Percentiles rank a stretch among this genome's conserved stretches.
Evolutionary conservation across 2,888 invertebrate species (phyloP).

Genomic region (Encarsia formosa): DNA sequence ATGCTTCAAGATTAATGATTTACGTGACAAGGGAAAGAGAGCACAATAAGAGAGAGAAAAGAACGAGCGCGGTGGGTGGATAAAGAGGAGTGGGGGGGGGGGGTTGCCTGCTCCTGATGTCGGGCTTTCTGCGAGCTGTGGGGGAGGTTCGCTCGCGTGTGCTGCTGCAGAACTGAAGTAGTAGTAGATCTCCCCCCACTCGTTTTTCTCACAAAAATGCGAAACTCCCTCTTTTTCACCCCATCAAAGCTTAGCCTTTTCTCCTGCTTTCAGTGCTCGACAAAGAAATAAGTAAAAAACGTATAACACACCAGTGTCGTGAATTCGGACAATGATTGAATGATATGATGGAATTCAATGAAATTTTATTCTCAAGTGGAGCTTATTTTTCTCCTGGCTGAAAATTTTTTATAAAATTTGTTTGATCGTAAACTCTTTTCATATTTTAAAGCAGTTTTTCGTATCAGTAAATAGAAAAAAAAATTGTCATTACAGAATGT

Average conservation of each 20-base stretch:
- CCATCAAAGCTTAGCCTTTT: conserved; percentile 15
- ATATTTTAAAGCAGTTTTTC: no score
- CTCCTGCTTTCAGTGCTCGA: conserved; percentile 14
- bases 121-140: conserved; percentile 26
- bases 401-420: no score
- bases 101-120: conserved; percentile 30
- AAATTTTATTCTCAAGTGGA: no score
- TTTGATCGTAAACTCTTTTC: no score
- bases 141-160: conserved; percentile 30
- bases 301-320: conserved; percentile 24
- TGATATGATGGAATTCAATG: conserved; percentile 12
- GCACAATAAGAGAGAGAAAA: conserved; percentile 33
- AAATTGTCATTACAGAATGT: no score
- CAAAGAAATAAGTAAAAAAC: conserved; percentile 27
- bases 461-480: no score
- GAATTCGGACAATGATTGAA: conserved; percentile 26
- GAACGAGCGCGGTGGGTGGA: conserved; percentile 8
- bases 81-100: conserved; percentile 26
- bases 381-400: no score
- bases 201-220: conserved; percentile 39
- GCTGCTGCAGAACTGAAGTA: conserved; percentile 6
- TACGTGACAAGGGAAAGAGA: conserved; percentile 46
- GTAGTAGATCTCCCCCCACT: conserved; percentile 26
- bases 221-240: background rate
- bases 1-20: conserved; percentile 51